A percentile compares a stretch with the other conserved stretches of the same genome.
Conservation (phyloP, 2,113 vertebrate genomes). For the Anolis sagrei region DNA sequence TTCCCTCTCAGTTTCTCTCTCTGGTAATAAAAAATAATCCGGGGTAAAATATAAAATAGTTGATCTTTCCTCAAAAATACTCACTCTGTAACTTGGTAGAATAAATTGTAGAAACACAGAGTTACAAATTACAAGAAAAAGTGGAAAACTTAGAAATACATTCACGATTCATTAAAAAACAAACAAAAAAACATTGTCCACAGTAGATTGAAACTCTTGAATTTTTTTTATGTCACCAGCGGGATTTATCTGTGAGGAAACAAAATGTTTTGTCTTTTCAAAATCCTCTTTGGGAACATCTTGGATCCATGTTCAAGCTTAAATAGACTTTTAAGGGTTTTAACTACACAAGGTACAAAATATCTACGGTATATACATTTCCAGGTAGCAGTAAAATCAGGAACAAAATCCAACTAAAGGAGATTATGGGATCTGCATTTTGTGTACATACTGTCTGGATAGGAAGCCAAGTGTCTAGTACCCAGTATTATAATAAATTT, state of each 20-base stretch:
- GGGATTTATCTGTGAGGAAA: neutral
- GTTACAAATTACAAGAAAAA: neutral
- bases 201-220: neutral
- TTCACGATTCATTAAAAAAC: neutral
- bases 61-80: neutral
- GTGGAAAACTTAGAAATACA: too few species aligned
- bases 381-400: too few species aligned
- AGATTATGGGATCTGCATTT: neutral
- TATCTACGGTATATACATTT: too few species aligned
- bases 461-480: neutral
- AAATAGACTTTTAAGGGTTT: neutral
- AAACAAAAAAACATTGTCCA: neutral
- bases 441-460: neutral
- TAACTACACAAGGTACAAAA: too few species aligned
- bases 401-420: neutral
- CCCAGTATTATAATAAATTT: neutral
- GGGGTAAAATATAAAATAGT: neutral
- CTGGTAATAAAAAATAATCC: slow-evolving; percentile 15
- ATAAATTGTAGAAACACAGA: neutral
- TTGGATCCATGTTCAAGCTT: neutral
- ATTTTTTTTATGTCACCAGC: neutral
- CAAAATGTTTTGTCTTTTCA: neutral
- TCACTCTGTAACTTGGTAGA: neutral
- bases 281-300: neutral
- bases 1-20: accelerated